Evolutionary conservation across 2,113 vertebrate species (phyloP), one percentile per base, ranked within the genome.

Genomic region (Caloenas nicobarica): DNA sequence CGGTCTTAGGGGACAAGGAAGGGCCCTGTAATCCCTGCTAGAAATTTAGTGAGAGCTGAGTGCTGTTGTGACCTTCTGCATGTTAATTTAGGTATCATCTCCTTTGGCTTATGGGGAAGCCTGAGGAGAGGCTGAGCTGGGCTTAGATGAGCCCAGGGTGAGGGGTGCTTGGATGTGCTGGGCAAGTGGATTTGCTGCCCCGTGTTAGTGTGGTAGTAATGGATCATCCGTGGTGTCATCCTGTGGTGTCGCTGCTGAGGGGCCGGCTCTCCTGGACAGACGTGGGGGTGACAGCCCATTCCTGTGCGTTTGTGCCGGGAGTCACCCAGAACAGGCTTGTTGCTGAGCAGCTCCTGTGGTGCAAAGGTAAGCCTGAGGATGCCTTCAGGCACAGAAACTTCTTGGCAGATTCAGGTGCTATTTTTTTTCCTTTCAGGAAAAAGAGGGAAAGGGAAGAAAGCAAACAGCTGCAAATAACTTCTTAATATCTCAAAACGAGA

Each of bases 11-110:
- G 3, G 0, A 2, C 0, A 4, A 0, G 3, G 3, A 23, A 54
- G 1, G 8, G 10, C 1, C 13, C 2, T 62, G 17, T 23, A 10
- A 15, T 17, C 0, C 1, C 1, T 44, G 4, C 2, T 36, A 23
- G 16, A 13, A 29, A 0, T 5, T 7, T 4, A 11, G 5, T 16
- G 6, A 6, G 8, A 51, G 18, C 4, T 10, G 5, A 10, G 19
- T 22, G 4, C 5, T 56, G 2, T 13, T 36, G 1, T 28, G 50
- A 1, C 1, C 1, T 25, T 56, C 14, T 86, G 1, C 0, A 0
- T 29, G 1, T 21, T 17, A 23, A 3, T 54, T 73, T 44, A 1
- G 23, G 1, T 24, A 2, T 22, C 1, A 5, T 51, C 0, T 16
- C 0, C n/a, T n/a, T 54, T 13, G 72, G 5, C 1, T 72, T 26